phyloP scores from a whole-genome alignment of 2,888 invertebrate genomes.

The Habrosyne pyritoides region DNA sequence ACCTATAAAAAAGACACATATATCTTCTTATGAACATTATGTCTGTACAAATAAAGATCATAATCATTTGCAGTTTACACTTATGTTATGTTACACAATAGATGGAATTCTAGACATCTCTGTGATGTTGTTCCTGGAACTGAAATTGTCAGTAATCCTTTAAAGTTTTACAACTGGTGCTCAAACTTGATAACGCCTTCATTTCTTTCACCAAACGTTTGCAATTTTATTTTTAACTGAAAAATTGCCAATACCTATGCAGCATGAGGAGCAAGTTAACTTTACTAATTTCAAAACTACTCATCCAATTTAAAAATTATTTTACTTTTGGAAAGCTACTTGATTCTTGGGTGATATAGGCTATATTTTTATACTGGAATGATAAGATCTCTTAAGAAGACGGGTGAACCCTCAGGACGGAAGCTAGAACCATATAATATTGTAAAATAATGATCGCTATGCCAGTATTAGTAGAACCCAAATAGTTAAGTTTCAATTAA shows the following conservation, averaged over 20 bases:
- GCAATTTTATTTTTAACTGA: not conserved
- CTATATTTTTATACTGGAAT: too few species aligned
- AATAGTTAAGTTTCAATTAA: too few species aligned
- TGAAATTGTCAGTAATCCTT: not conserved
- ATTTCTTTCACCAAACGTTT: not conserved
- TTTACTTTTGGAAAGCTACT: too few species aligned
- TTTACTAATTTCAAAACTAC: too few species aligned
- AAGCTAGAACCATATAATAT: too few species aligned
- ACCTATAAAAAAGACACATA: not conserved
- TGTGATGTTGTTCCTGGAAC: conserved; percentile 1
- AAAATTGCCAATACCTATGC: not conserved
- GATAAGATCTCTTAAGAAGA: too few species aligned
- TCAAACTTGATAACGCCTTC: not conserved
- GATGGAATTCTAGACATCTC: not conserved
- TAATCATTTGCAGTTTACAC: not conserved
- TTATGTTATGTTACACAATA: not conserved
- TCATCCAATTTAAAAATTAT: too few species aligned
- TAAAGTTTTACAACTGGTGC: not conserved
- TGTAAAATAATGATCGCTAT: too few species aligned
- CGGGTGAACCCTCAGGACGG: too few species aligned
- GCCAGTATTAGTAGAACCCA: too few species aligned
- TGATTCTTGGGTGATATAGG: too few species aligned
- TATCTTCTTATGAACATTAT: not conserved
- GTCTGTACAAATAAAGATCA: not conserved
- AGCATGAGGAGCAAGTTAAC: too few species aligned